Base-by-base conservation (phyloP, 2,797 vertebrate genomes). In the Helarctos malayanus region DNA sequence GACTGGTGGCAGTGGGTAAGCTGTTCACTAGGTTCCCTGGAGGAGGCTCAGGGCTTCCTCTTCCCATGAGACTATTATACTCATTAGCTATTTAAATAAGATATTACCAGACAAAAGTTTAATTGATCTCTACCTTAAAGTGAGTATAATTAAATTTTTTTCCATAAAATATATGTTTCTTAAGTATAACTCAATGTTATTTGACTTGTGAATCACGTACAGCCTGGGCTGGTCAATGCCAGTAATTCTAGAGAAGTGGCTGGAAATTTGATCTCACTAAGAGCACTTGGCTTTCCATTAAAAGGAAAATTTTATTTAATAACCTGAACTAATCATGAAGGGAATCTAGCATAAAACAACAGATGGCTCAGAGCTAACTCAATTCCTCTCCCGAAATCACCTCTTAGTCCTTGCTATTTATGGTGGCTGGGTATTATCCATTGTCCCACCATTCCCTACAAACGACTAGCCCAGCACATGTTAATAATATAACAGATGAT, bases 61-160 rank as follows among this genome's bases (percentile, higher is more conserved):
- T 54, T 93, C 73, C 78, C 21, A 57, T 32, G 38, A 90, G n/a
- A 90, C 21, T 65, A 71, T 38, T 52, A 47, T 0, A 75, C 7
- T 84, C 57, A 54, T 73, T 84, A 68, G 71, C 52, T 83, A 73
- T n/a, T 68, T 80, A 73, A 80, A 95, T 41, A 93, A 91, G 69
- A 45, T 59, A 92, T 41, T 79, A 73, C 35, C 54, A 88, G 81
- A 93, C 56, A 65, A 52, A 92, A 69, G 19, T 83, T 78, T 71
- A 85, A 78, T 35, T 75, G 71, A 68, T 52, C 16, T 95, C 71
- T 91, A 68, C 75, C 88, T 80, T 96, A 92, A 94, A 89, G 38
- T 76, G 12, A 92, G 45, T 38, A 94, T 76, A 85, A 76, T 76
- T 61, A 89, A 90, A 5, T 57, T 90, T 76, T 49, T 87, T 69